Conservation (phyloP, 2,113 vertebrate genomes). For the Eulemur rufifrons region DNA sequence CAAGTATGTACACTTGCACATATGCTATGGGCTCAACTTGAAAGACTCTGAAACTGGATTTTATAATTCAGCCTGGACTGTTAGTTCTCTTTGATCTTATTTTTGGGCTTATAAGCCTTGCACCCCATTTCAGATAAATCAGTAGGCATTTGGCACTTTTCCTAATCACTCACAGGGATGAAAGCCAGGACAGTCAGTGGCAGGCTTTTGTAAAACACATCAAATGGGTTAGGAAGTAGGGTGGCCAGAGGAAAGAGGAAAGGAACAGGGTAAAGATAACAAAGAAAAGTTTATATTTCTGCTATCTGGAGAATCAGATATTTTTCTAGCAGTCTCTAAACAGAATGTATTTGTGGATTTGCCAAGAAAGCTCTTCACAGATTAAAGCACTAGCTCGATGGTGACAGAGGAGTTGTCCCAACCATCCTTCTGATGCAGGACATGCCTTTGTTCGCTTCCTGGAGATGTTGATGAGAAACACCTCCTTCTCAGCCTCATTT, state of each 20-base stretch:
- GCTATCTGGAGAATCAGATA: neutral
- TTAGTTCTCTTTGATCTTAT: slow-evolving; percentile 43
- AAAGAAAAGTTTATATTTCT: slow-evolving; percentile 36
- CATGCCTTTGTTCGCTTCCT: neutral
- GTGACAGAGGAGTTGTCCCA: neutral
- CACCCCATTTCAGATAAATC: slow-evolving; percentile 32
- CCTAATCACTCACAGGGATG: neutral
- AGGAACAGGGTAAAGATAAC: neutral
- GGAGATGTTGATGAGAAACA: neutral
- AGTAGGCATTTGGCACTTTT: slow-evolving; percentile 36
- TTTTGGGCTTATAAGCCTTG: neutral
- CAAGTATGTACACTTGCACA: neutral
- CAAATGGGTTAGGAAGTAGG: neutral
- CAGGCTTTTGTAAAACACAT: slow-evolving; percentile 16
- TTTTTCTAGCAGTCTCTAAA: neutral
- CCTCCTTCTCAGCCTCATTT: neutral
- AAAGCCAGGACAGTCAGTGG: neutral
- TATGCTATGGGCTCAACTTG: neutral
- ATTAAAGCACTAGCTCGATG: neutral
- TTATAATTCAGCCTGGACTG: neutral
- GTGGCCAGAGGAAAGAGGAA: neutral
- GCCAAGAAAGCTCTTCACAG: slow-evolving; percentile 25
- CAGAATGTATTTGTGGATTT: slow-evolving; percentile 35
- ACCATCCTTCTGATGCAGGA: neutral
- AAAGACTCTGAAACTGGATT: slow-evolving; percentile 43